A percentile compares a stretch with the other conserved stretches of the same genome.
These are phyloP conservation scores for Oscheius sp. DNA, from an alignment of 2,888 invertebrate genomes.

Conservation along the genomic window DNA sequence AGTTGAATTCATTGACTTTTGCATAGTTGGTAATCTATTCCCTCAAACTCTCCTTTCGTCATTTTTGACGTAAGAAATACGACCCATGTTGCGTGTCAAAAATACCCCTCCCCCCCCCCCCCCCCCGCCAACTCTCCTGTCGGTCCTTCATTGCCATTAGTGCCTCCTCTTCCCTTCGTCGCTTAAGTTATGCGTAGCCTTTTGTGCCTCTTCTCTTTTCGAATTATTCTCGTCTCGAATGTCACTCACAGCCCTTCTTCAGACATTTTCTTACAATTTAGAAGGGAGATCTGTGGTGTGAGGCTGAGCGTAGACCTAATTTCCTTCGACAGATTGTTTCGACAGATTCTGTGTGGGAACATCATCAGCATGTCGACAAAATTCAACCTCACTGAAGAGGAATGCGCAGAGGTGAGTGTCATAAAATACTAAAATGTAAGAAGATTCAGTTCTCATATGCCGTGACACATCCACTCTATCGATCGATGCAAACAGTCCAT, in stretches of 20 bases:
- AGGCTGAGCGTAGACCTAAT: background rate
- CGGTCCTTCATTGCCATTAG: background rate
- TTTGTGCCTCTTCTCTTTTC: background rate
- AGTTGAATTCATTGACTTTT: too few species aligned
- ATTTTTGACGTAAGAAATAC: too few species aligned
- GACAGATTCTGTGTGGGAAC: too few species aligned
- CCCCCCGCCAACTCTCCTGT: too few species aligned
- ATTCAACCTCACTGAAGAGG: background rate
- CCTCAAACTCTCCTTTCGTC: too few species aligned
- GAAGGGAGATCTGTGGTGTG: background rate
- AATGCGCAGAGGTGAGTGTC: background rate
- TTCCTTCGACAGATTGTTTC: background rate
- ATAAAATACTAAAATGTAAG: background rate
- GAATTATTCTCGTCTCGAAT: background rate
- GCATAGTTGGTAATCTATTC: too few species aligned
- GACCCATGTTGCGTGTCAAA: too few species aligned
- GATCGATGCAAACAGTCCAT: slow-evolving; percentile 13
- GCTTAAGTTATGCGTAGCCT: background rate
- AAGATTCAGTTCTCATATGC: slow-evolving; percentile 1
- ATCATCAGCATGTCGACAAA: background rate
- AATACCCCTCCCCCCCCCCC: too few species aligned
- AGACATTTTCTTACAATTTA: background rate
- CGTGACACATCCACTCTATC: slow-evolving; percentile 7
- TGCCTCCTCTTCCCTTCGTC: background rate
- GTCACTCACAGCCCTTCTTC: background rate